Evolutionary conservation across 1,140 invertebrate species (phyloP).

Genomic region (Macrobrachium nipponense): DNA sequence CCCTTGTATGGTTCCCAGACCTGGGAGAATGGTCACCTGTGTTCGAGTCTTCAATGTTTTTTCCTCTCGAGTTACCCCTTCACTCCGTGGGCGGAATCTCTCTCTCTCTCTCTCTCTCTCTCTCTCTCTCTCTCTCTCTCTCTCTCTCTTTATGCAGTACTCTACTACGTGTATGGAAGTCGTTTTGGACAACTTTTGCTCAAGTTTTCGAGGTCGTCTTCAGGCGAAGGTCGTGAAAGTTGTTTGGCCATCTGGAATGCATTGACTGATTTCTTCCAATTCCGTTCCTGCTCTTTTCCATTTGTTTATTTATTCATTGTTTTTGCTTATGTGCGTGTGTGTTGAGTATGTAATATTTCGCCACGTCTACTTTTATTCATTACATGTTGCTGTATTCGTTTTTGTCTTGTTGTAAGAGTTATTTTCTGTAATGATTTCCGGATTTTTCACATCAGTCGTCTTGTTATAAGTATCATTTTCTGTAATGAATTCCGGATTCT

Average conservation of each 20-base stretch:
- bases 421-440: no score
- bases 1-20: no score
- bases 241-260: neutral
- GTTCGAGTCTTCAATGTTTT: neutral
- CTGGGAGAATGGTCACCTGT: no score
- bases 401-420: neutral
- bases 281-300: neutral
- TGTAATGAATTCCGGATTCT: no score
- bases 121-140: slow-evolving; percentile 24
- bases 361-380: no score
- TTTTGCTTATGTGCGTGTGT: neutral
- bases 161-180: no score
- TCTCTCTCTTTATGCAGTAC: neutral
- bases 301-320: neutral
- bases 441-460: no score
- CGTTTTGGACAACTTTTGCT: no score
- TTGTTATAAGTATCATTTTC: no score
- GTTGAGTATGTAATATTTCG: neutral
- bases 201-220: no score
- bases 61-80: neutral
- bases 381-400: neutral
- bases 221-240: neutral
- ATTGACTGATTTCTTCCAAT: neutral
- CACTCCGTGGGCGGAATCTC: no score
- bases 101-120: slow-evolving; percentile 24